Base-by-base conservation (phyloP, 1,140 invertebrate genomes). In the Drosophila simulans region DNA sequence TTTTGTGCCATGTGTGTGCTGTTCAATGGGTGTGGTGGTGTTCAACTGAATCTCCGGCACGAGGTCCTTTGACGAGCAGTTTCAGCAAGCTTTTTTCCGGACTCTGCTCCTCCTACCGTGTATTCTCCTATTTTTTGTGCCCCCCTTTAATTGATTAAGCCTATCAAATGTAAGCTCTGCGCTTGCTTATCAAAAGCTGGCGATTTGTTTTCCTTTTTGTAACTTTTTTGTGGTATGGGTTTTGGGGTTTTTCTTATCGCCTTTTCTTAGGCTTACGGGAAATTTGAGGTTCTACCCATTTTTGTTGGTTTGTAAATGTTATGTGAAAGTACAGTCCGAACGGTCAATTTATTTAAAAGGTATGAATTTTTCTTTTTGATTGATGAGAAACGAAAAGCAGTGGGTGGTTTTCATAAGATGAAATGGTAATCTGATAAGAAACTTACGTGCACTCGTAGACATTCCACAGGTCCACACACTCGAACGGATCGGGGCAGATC, bases 371-470 rank as follows among this genome's bases (percentile, higher is more conserved):
- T 55, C 55, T 39, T 63, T 77, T 73, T 66, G 48, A 22, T 53
- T 57, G 59, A 72, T 80, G 72, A 63, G 60, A 59, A 83, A 90
- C 63, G 59, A 90, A 88, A 88, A 69, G 86, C 79, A 74, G 78
- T 65, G 77, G 56, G 54, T 63, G 49, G 54, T 39, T 64, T 63
- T 48, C 62, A 52, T 46, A 39, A n/a, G 15, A 70, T 40, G 52
- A 42, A 53, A 34, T 42, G 40, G 2, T 15, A 13, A 7, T 15
- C 4, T 5, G 5, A 27, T 52, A 4, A 4, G 10, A 90, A 88
- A 95, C 97, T 96, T 93, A 99, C 98, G 97, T 98, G 97, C 98
- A 99, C 88, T 99, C 98, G 84, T 98, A 97, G 93, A 97, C 96
- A 93, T 97, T 98, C 98, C 98, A 99, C 0, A 99, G 94, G 93